phyloP scores from a whole-genome alignment of 2,113 vertebrate genomes.

The Otis tarda region DNA sequence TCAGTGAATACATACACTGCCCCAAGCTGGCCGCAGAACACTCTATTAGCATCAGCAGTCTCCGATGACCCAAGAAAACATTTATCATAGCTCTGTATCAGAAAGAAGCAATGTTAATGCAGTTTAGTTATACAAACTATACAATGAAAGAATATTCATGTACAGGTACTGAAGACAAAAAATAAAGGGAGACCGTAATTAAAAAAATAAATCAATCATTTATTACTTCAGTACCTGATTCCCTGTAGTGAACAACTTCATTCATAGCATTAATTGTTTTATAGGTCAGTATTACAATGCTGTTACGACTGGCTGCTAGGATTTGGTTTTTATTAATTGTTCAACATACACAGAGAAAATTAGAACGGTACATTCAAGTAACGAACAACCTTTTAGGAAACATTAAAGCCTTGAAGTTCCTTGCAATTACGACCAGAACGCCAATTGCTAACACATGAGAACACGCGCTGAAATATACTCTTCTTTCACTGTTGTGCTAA shows the following conservation, averaged over 20 bases:
- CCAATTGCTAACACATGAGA: neutral
- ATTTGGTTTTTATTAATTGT: neutral
- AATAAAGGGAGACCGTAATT: neutral
- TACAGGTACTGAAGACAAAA: neutral
- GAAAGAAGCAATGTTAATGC: neutral
- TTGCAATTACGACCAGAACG: neutral
- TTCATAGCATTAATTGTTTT: neutral
- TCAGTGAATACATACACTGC: slow-evolving; percentile 96
- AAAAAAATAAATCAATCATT: neutral
- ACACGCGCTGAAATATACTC: neutral
- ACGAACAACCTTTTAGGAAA: neutral
- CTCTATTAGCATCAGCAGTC: slow-evolving; percentile 94
- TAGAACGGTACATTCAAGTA: neutral
- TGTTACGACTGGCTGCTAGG: neutral
- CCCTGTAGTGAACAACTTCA: neutral
- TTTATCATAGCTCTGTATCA: slow-evolving; percentile 94
- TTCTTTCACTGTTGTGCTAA: neutral
- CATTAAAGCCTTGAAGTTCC: neutral
- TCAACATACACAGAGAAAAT: neutral
- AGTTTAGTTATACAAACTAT: neutral
- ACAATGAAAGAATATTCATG: neutral
- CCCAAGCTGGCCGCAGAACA: slow-evolving; percentile 96
- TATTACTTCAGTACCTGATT: neutral
- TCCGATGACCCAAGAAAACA: slow-evolving; percentile 98
- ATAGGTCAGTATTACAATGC: neutral